Base-by-base conservation (phyloP, 2,113 vertebrate species). In the Agelaius phoeniceus region DNA sequence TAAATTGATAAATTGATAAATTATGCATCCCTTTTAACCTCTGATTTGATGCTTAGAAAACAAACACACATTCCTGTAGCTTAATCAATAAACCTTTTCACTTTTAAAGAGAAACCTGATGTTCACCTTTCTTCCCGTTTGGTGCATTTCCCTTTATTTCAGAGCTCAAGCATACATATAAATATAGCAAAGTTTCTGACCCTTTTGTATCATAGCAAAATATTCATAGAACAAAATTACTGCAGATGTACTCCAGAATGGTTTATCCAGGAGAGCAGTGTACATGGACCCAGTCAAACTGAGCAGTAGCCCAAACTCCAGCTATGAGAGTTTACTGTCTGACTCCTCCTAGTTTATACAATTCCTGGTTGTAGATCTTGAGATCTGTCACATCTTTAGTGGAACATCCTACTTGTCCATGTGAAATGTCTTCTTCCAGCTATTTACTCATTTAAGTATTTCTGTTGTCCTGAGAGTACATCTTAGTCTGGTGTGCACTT, bases 301-400 rank as follows among this genome's bases (percentile, higher is more conserved):
- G 51, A 17, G 10, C 26, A 92, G 16, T 20, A 59, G 8, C 22
- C 48, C 11, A 35, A 49, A 18, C 15, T 76, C 26, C 49, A 55
- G 0, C 46, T 19, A 7, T 35, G 19, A 44, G 17, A 55, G 12
- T 57, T 49, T 0, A 0, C 24, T 4, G 4, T 3, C 52, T 55
- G 44, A 2, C n/a, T 82, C 6, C 15, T 65, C 33, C 26, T 17
- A 10, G n/a, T 33, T 54, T 57, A 57, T n/a, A 6, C 20, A 22
- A n/a, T 57, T 68, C 27, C 21, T 15, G 11, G 28, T 30, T 51
- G 17, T 13, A 81, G 39, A 27, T 46, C 35, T 63, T 68, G 37
- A 57, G 26, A 37, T 41, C 16, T 46, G 26, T n/a, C 26, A 22
- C 7, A 11, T 30, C n/a, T 75, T 73, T 77, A 71, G 55, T 26